phyloP scores from a whole-genome alignment of 2,797 vertebrate species.

The Danionella dracula region DNA sequence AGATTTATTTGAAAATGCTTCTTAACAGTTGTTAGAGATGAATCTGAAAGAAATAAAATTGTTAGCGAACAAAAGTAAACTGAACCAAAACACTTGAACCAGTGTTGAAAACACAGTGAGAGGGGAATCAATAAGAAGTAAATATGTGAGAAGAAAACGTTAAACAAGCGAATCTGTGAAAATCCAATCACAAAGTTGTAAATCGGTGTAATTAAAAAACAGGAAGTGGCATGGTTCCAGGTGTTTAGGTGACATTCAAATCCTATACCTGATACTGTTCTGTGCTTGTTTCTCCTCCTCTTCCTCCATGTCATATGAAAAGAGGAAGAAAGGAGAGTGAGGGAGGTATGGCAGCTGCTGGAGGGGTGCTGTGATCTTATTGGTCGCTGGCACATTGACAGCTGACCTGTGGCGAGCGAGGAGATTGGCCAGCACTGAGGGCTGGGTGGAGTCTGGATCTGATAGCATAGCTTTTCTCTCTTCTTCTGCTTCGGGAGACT shows the following conservation, averaged over 20 bases:
- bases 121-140: not conserved
- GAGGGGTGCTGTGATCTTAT: constrained; percentile 72
- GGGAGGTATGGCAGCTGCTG: constrained; percentile 82
- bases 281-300: constrained; percentile 59
- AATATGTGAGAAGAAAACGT: too few relatives aligned
- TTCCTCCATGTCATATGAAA: constrained; percentile 89
- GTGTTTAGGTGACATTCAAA: too few relatives aligned
- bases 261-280: constrained; percentile 21
- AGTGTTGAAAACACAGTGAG: not conserved
- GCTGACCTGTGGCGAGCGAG: constrained; percentile 60
- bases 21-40: too few relatives aligned
- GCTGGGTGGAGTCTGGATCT: constrained; percentile 9
- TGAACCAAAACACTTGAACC: not conserved
- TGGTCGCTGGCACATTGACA: constrained; percentile 62
- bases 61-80: not conserved
- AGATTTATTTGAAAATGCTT: too few relatives aligned
- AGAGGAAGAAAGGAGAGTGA: constrained; percentile 91
- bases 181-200: too few relatives aligned
- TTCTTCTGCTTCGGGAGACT: not conserved
- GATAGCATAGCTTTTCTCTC: not conserved
- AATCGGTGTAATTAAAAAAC: too few relatives aligned
- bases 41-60: too few relatives aligned
- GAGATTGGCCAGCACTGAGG: constrained; percentile 64
- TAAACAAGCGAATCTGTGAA: not conserved
- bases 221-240: too few relatives aligned